Base-by-base conservation (phyloP, 2,797 vertebrate genomes). In the Rhynchotus rufescens region DNA sequence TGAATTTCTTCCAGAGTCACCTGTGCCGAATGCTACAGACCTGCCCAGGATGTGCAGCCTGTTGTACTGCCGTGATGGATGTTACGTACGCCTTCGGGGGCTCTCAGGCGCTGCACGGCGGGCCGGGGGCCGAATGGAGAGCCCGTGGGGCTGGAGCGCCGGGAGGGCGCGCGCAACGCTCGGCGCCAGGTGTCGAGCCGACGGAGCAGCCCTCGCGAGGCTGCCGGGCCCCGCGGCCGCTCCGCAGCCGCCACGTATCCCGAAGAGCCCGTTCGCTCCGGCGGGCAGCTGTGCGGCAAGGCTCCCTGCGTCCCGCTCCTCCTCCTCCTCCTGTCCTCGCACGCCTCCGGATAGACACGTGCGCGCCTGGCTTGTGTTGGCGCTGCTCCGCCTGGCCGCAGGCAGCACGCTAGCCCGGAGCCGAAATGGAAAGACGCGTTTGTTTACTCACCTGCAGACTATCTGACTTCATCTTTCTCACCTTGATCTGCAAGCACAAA, bases 391-490 rank as follows among this genome's bases (percentile, higher is more conserved):
- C 56, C 88, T 81, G 59, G 56, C 78, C 81, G 26, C 2, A 34
- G 81, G 90, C 44, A 66, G 25, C 34, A 10, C 45, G 30, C 47
- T 36, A 4, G 42, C 73, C 51, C 4, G n/a, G 78, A 34, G 59
- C 10, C 10, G 71, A 14, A 69, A 71, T 67, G n/a, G 75, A 45
- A 57, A 84, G 54, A 75, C n/a, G 69, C 30, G 57, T 14, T n/a
- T 84, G 65, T 89, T 91, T 91, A 71, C 89, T 75, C 42, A 88
- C 83, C 80, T 64, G 77, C 62, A 45, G 71, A 40, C 44, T 47
- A 3, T 17, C 90, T 51, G 79, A 83, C 76, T 96, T 56, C 28
- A 15, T 81, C 79, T 44, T 62, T 38, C 75, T 61, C 42, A 59
- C 86, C 71, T 80, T 81, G 51, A 87, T 80, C 74, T 56, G 4